phyloP scores from a whole-genome alignment of 1,140 invertebrate species.

The Drosophila ananassae region DNA sequence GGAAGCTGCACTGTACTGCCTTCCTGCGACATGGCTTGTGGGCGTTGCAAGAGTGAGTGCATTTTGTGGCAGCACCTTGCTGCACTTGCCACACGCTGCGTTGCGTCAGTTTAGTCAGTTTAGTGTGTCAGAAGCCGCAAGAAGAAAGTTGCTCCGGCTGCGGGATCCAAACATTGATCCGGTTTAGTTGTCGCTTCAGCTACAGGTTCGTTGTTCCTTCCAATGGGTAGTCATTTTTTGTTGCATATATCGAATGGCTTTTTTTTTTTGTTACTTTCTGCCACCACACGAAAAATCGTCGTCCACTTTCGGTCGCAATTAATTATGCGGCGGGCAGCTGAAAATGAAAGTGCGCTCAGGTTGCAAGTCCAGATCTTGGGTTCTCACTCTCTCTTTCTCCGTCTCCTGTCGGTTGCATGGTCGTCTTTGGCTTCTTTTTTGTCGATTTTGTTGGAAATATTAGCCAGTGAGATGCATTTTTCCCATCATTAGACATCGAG shows the following conservation, averaged over 20 bases:
- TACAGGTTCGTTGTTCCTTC: constrained; percentile 76
- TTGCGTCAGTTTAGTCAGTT: constrained; percentile 82
- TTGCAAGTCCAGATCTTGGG: constrained; percentile 40
- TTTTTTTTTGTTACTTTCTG: constrained; percentile 63
- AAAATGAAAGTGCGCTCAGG: constrained; percentile 73
- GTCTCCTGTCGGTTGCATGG: constrained; percentile 22
- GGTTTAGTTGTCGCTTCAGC: constrained; percentile 61
- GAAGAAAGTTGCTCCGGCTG: constrained; percentile 69
- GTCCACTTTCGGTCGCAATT: constrained; percentile 81
- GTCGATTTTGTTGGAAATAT: neutral
- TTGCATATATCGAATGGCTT: constrained; percentile 4
- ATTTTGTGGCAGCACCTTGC: constrained; percentile 54
- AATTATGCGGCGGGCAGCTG: constrained; percentile 74
- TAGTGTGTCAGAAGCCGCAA: constrained; percentile 77
- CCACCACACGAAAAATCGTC: constrained; percentile 67
- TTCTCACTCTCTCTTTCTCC: constrained; percentile 47
- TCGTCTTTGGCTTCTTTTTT: neutral
- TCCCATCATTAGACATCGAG: constrained; percentile 27
- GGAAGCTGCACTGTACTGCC: constrained; percentile 50
- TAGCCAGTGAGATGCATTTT: constrained; percentile 2
- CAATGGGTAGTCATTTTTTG: constrained; percentile 54
- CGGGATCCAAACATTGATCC: constrained; percentile 58
- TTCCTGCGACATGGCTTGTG: constrained; percentile 38
- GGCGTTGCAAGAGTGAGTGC: constrained; percentile 48
- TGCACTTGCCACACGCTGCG: constrained; percentile 65